Percentiles rank a stretch among this genome's conserved stretches.
Conservation (phyloP, 1,140 invertebrate species). For the Drosophila watanabei region DNA sequence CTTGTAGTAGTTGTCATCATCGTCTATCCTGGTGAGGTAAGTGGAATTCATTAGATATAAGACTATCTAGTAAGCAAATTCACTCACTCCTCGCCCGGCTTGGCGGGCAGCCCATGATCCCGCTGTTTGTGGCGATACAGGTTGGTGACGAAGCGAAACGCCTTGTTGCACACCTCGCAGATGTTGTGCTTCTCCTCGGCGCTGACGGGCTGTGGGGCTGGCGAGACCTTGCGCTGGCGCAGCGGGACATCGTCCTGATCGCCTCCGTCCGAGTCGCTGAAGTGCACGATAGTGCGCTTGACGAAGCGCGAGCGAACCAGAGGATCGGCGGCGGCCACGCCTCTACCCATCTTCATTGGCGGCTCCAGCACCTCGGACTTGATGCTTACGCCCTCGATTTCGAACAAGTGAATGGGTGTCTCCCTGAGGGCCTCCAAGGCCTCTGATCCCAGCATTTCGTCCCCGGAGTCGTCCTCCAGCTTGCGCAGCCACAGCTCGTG, state of each 20-base stretch:
- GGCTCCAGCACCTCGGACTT: slow-evolving; percentile 58
- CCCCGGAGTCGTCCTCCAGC: neutral
- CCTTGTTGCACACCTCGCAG: slow-evolving; percentile 55
- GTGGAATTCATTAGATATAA: neutral
- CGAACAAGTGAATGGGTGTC: slow-evolving; percentile 62
- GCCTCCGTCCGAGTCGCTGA: slow-evolving; percentile 38
- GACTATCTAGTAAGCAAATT: neutral
- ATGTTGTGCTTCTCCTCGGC: slow-evolving; percentile 35
- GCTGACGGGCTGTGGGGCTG: neutral
- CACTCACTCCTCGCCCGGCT: slow-evolving; percentile 10
- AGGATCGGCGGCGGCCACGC: slow-evolving; percentile 30
- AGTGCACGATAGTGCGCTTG: slow-evolving; percentile 23
- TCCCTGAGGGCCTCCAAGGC: slow-evolving; percentile 60
- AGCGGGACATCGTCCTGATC: slow-evolving; percentile 64
- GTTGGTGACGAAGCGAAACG: slow-evolving; percentile 63
- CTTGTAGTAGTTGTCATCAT: slow-evolving; percentile 66
- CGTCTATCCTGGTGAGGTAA: slow-evolving; percentile 10
- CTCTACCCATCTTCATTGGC: neutral
- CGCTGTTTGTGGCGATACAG: slow-evolving; percentile 60
- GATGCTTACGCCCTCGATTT: slow-evolving; percentile 63
- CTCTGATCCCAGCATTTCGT: slow-evolving; percentile 7
- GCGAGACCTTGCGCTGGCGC: slow-evolving; percentile 32
- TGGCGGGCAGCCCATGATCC: slow-evolving; percentile 25
- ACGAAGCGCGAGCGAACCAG: slow-evolving; percentile 41
- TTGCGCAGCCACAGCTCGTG: slow-evolving; percentile 54